Base-by-base conservation (phyloP, 2,797 vertebrate genomes). In the Microcaecilia unicolor region DNA sequence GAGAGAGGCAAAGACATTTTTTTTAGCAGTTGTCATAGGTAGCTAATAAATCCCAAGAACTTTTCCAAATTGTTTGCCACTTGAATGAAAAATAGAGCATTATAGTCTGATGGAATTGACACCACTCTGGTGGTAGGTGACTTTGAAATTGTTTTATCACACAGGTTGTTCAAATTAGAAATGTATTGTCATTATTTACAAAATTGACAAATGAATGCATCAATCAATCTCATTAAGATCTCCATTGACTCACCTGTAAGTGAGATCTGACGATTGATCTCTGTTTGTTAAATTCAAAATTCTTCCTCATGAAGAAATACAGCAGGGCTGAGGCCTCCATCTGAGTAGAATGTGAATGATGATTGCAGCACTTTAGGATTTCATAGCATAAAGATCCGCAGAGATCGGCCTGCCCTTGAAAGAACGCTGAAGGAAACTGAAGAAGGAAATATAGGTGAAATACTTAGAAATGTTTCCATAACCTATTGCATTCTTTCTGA, bases 301-400 rank as follows among this genome's bases (percentile, higher is more conserved):
- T 99, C 61, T 91, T 97, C 48, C 96, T 90, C 96, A 99, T 99
- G 80, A 99, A 90, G 60, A 97, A 92, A 59, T 98, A 99, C 7
- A 99, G 86, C 51, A 98, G 83, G 11, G 95, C 95, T 4, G 93
- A 86, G 1, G 94, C 94, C 54, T 97, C 92, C 1, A 63, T 98
- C 74, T 97, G 96, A 10, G 96, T 97, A 28, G 86, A 91, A 64
- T 90, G 89, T 44, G 93, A 97, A 32, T 91, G 88, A 31, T 98
- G 92, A 74, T 98, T 98, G 56, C 95, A 98, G 48, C 96, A 99
- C 71, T 96, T 98, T 24, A 99, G 85, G 70, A 98, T 93, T 74
- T 98, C 96, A 6, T 94, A 90, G 65, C 96, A 98, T 55, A 99
- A 85, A 5, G 86, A 86, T 12, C 94, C 93, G 13, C 96, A 99